Base-by-base conservation (phyloP, 2,888 invertebrate genomes). In the Clunio marinus region DNA sequence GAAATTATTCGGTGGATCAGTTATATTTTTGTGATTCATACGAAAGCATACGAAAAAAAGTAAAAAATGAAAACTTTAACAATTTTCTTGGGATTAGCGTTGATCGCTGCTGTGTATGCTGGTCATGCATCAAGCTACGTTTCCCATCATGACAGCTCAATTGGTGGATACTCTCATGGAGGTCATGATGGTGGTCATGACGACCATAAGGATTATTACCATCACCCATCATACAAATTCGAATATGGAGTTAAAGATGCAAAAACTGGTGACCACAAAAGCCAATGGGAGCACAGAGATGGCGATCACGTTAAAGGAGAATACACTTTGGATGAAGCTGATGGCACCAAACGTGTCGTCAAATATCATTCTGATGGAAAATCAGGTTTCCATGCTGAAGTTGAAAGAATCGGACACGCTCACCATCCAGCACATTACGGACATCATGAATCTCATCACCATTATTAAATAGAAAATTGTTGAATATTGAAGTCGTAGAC, bases 221-320 rank as follows among this genome's bases (percentile, higher is more conserved):
- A 45, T 20, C 28, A 63, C 37, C 63, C 63, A 45, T 25, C 45
- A 72, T 80, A 80, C 70, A 74, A 76, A n/a, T 81, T 78, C 70
- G 78, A 80, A 70, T 81, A 81, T 71, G 81, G 80, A 1, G 81
- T 81, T n/a, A 78, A 80, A 71, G 81, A 81, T 70, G 73, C 76
- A 0, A 80, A 81, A 17, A 81, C 81, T 1, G 81, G 81, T 1
- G 81, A 81, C 69, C 76, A 79, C 22, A 81, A 81, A 72, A 66
- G 28, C 32, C 66, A 66, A 51, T 66, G 66, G 66, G 66, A 66
- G 22, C 32, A 32, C 15, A 46, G 66, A 46, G 66, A 66, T 55
- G 66, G 66, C 28, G 66, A 66, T 37, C 28, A 25, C 24, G 66
- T 66, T n/a, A 57, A 66, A 28, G 66, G 66, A 32, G 66, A 66